Base-by-base conservation (phyloP, 37 sponge, comb jelly and placozoan genomes). In the Aplysina aerophoba region DNA sequence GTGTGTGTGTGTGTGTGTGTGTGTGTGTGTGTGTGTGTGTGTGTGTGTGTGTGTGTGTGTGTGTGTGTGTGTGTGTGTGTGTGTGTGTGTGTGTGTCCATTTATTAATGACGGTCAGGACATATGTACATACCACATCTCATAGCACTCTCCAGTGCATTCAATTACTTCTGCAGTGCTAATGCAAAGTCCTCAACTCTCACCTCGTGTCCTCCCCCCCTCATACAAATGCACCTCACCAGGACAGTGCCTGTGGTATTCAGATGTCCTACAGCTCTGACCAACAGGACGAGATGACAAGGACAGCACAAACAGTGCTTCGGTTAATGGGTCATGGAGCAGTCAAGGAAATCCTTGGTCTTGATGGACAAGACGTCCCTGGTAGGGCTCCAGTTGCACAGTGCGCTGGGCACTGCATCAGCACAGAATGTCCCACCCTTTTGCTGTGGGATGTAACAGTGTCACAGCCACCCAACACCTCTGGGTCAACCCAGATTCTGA, bases 271-370 rank as follows among this genome's bases (percentile, higher is more conserved):
- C 66, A 59, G 85, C 0, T 65, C 67, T 8, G 82, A 87, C 15
- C 84, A 90, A 16, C 87, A 87, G 60, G 98, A 98, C 22, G 91
- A 98, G 73, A 85, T 98, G 17, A 90, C 96, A 14, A 85, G 94
- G 25, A 86, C 87, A 27, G 92, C 89, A 16, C 96, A 95, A 74
- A 93, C 85, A 39, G 87, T 98, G 12, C 91, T 95, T 16, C 82
- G 92, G 59, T 78, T 95, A 82, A 86, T 98, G 17, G 82, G 84
- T n/a, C 91, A 95, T 73, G 96, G 96, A 35, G 93, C 91, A 17
- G 91, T 85, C 75, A 67, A 88, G 65, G 90, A 94, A 56, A 75
- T 98, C 40, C 84, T 98, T 44, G 93, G 85, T 1, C 80, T 87
- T 44, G n/a, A n/a, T n/a, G 91, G 71, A 25, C 27, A 54, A 85